These are phyloP conservation scores for Ceratosolen solmsi DNA, from an alignment of 1,140 invertebrate genomes.

Conservation along the genomic window DNA sequence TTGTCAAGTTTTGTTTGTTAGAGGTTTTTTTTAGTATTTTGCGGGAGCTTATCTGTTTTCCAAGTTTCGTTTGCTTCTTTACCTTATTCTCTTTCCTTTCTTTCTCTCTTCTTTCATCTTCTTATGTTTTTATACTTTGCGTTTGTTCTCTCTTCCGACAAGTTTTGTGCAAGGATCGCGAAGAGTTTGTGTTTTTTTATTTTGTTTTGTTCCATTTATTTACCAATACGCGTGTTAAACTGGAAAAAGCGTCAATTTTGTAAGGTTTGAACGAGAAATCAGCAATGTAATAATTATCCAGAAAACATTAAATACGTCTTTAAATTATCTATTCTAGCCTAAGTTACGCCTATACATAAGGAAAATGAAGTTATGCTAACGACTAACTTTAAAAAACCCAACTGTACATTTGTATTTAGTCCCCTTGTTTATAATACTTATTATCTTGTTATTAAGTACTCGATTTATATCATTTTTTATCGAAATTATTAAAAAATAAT, in stretches of 20 bases:
- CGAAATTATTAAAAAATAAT: slow-evolving; percentile 75
- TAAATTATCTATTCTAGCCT: slow-evolving; percentile 68
- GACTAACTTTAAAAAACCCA: slow-evolving; percentile 70
- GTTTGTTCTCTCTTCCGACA: slow-evolving; percentile 54
- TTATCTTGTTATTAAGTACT: slow-evolving; percentile 75
- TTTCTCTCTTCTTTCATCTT: slow-evolving; percentile 51
- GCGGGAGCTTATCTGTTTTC: slow-evolving; percentile 54
- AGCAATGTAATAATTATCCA: slow-evolving; percentile 52
- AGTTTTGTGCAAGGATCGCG: slow-evolving; percentile 41
- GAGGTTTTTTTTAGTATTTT: slow-evolving; percentile 48
- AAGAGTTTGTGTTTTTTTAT: slow-evolving; percentile 54
- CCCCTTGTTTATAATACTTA: slow-evolving; percentile 74
- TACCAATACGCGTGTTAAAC: slow-evolving; percentile 50
- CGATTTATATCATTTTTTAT: slow-evolving; percentile 75
- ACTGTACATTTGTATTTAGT: slow-evolving; percentile 75
- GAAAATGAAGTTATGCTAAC: slow-evolving; percentile 68
- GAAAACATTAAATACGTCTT: slow-evolving; percentile 62
- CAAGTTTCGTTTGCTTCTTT: slow-evolving; percentile 53
- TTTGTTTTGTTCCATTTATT: slow-evolving; percentile 49
- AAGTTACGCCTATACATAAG: slow-evolving; percentile 67
- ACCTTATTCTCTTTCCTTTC: slow-evolving; percentile 53
- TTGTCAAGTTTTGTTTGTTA: slow-evolving; percentile 52
- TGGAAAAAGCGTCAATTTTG: slow-evolving; percentile 42
- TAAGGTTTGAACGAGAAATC: slow-evolving; percentile 53
- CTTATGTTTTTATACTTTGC: slow-evolving; percentile 46